A percentile compares a stretch with the other conserved stretches of the same genome.
Conservation (phyloP, 2,113 vertebrate species). For the Oreochromis niloticus region DNA sequence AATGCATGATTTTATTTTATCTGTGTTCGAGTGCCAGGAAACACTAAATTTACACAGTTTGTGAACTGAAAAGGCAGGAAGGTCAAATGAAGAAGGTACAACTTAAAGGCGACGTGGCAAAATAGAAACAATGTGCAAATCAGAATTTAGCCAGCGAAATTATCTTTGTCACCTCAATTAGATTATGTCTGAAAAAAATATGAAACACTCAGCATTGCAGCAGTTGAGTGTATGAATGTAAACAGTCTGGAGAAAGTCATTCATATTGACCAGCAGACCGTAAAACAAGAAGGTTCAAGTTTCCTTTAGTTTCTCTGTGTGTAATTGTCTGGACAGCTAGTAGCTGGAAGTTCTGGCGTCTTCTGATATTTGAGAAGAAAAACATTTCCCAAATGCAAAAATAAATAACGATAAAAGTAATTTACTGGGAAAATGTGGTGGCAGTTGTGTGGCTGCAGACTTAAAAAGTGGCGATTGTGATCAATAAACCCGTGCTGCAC, state of each 20-base stretch:
- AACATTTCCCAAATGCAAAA: background rate
- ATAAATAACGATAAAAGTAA: background rate
- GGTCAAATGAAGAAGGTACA: conserved; percentile 44
- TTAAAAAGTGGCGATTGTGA: background rate
- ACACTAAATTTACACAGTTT: conserved; percentile 30
- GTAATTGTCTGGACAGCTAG: background rate
- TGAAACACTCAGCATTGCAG: background rate
- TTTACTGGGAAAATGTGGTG: background rate
- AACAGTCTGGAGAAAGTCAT: conserved; percentile 3
- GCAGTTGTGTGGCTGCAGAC: background rate
- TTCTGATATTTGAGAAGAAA: background rate
- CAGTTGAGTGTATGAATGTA: background rate
- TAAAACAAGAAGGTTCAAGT: background rate
- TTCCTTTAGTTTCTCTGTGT: background rate
- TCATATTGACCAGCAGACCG: background rate
- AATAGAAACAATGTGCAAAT: conserved; percentile 42
- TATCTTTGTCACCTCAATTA: conserved; percentile 15
- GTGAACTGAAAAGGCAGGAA: conserved; percentile 29
- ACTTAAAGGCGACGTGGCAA: conserved; percentile 25
- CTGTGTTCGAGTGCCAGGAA: conserved; percentile 43
- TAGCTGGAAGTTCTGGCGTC: background rate
- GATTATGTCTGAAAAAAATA: background rate
- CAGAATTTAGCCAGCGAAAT: conserved; percentile 17
- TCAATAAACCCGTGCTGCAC: background rate
- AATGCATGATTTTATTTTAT: conserved; percentile 18